A percentile compares a stretch with the other conserved stretches of the same genome.
Evolutionary conservation across 2,797 vertebrate species (phyloP).

Genomic region (Falco cherrug): DNA sequence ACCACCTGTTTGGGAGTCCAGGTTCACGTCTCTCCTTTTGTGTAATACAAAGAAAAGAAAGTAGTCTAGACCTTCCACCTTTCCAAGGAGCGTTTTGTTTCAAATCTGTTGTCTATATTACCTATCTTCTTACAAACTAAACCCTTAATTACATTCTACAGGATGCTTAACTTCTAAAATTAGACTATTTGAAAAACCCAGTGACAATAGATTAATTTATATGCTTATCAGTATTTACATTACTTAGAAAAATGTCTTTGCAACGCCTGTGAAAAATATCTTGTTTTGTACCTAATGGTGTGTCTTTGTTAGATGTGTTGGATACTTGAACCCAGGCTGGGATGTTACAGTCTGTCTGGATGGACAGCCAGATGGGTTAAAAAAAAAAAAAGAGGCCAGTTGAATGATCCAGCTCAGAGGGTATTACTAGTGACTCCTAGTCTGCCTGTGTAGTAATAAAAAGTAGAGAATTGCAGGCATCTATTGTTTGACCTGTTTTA

Average conservation of each 20-base stretch:
- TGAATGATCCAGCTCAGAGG: not conserved
- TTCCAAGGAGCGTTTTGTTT: not conserved
- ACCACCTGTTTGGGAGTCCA: not conserved
- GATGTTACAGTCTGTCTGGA: not conserved
- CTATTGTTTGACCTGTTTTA: not conserved
- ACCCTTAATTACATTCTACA: not conserved
- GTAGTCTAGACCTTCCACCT: not conserved
- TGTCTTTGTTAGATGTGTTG: not conserved
- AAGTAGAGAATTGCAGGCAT: not conserved
- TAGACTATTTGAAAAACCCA: not conserved
- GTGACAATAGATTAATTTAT: not conserved
- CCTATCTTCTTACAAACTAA: not conserved
- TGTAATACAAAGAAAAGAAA: not conserved
- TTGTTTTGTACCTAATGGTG: not conserved
- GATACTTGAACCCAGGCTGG: not conserved
- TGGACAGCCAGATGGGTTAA: not conserved
- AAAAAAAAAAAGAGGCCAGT: not conserved
- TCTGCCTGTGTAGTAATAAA: not conserved
- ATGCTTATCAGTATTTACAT: not conserved
- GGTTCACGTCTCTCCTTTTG: not conserved
- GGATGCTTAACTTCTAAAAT: not conserved
- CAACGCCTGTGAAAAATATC: not conserved
- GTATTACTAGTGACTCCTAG: not conserved
- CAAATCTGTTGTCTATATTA: not conserved
- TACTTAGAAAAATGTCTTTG: not conserved